Conservation (phyloP, 2,888 invertebrate species). For the Ectemnius continuus region DNA sequence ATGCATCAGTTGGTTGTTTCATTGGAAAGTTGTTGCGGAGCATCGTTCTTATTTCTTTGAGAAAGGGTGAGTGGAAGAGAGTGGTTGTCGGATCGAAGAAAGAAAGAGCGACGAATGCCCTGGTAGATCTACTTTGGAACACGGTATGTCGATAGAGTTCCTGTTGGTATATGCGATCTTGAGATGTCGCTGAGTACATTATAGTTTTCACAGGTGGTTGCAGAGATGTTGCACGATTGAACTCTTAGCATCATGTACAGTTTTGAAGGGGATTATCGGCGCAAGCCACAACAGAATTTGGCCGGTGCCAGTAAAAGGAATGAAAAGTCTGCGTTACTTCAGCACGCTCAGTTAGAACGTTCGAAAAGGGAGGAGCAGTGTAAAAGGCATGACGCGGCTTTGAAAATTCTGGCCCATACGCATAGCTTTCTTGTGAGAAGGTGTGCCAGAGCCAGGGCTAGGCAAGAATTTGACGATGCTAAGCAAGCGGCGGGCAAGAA, state of each 20-base stretch:
- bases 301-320: slow-evolving; percentile 90
- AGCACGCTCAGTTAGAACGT: slow-evolving; percentile 91
- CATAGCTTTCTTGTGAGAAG: slow-evolving; percentile 87
- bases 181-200: not conserved
- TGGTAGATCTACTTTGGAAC: too few relatives aligned
- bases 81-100: too few relatives aligned
- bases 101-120: too few relatives aligned
- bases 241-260: slow-evolving; percentile 79
- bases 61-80: too few relatives aligned
- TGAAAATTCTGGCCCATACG: slow-evolving; percentile 89
- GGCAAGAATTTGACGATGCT: slow-evolving; percentile 85
- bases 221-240: slow-evolving; percentile 28
- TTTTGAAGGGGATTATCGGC: slow-evolving; percentile 94
- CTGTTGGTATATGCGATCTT: too few relatives aligned
- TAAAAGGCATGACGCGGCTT: slow-evolving; percentile 85
- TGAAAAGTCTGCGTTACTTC: slow-evolving; percentile 85
- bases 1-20: too few relatives aligned
- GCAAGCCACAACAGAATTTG: slow-evolving; percentile 92
- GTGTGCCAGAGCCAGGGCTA: slow-evolving; percentile 83
- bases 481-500: slow-evolving; percentile 78
- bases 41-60: too few relatives aligned
- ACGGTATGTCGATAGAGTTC: too few relatives aligned
- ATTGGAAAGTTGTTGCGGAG: too few relatives aligned
- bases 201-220: slow-evolving; percentile 21
- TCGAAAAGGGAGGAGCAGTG: slow-evolving; percentile 91